These are phyloP conservation scores for Clarias macrocephalus DNA, from an alignment of 2,113 vertebrate genomes.

Conservation along the genomic window DNA sequence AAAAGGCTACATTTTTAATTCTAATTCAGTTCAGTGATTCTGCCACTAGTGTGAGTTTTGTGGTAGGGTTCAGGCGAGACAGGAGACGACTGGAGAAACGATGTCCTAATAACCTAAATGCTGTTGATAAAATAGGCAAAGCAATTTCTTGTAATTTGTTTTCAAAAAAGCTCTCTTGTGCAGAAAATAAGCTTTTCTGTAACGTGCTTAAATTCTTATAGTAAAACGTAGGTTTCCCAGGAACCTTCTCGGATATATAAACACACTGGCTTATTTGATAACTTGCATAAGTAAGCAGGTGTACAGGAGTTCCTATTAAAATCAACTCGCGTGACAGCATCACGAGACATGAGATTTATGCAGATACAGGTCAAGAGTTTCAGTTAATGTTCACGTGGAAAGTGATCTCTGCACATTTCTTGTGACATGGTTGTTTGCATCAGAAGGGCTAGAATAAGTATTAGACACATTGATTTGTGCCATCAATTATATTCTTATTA, in stretches of 20 bases:
- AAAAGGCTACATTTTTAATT: constrained; percentile 16
- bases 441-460: neutral
- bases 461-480: neutral
- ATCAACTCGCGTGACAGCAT: neutral
- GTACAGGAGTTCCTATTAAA: no score
- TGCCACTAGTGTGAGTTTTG: neutral
- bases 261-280: no score
- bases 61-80: neutral
- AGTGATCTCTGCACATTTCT: neutral
- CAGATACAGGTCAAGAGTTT: neutral
- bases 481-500: no score
- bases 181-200: neutral
- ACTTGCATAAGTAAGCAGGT: no score
- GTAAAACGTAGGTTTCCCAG: neutral
- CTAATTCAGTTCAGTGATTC: neutral
- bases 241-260: no score
- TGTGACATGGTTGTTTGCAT: neutral
- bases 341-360: neutral
- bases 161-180: neutral
- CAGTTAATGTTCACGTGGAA: neutral
- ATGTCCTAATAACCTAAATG: neutral
- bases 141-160: neutral
- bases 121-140: neutral
- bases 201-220: neutral
- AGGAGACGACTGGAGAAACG: neutral